A percentile compares a stretch with the other conserved stretches of the same genome.
phyloP scores from a whole-genome alignment of 2,113 vertebrate species.

The Ammodytes dubius region DNA sequence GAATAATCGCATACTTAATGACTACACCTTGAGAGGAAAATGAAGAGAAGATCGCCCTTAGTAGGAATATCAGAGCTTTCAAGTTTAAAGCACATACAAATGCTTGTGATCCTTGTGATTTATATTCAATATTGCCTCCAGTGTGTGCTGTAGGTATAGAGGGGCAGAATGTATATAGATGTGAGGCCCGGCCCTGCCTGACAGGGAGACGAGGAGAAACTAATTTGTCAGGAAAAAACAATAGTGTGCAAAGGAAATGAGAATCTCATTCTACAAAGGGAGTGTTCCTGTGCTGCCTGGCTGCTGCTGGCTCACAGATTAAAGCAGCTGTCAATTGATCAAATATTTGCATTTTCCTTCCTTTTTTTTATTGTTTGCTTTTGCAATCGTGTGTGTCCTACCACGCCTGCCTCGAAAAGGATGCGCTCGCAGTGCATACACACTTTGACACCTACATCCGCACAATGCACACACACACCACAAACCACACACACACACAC shows the following conservation, averaged over 20 bases:
- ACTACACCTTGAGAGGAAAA: background rate
- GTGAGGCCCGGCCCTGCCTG: background rate
- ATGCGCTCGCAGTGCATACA: background rate
- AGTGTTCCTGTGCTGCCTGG: slow-evolving; percentile 51
- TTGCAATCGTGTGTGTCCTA: background rate
- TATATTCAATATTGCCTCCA: background rate
- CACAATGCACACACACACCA: slow-evolving; percentile 2
- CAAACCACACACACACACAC: slow-evolving; percentile 16
- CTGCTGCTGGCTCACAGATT: slow-evolving; percentile 60
- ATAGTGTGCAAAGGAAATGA: slow-evolving; percentile 62
- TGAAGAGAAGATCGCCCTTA: background rate
- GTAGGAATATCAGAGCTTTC: background rate
- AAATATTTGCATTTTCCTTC: slow-evolving; percentile 75
- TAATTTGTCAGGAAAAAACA: slow-evolving; percentile 42
- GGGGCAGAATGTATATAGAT: background rate
- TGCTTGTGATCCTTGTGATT: slow-evolving; percentile 13
- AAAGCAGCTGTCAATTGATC: slow-evolving; percentile 75
- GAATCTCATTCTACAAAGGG: slow-evolving; percentile 62
- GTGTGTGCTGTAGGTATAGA: slow-evolving; percentile 7
- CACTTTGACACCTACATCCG: slow-evolving; percentile 1
- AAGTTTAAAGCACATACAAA: background rate
- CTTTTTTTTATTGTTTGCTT: slow-evolving; percentile 47
- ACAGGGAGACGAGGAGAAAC: slow-evolving; percentile 20
- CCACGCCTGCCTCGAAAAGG: background rate
- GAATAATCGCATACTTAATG: background rate